A percentile compares a stretch with the other conserved stretches of the same genome.
phyloP scores from a whole-genome alignment of 2,113 vertebrate genomes.

The Epinephelus lanceolatus region DNA sequence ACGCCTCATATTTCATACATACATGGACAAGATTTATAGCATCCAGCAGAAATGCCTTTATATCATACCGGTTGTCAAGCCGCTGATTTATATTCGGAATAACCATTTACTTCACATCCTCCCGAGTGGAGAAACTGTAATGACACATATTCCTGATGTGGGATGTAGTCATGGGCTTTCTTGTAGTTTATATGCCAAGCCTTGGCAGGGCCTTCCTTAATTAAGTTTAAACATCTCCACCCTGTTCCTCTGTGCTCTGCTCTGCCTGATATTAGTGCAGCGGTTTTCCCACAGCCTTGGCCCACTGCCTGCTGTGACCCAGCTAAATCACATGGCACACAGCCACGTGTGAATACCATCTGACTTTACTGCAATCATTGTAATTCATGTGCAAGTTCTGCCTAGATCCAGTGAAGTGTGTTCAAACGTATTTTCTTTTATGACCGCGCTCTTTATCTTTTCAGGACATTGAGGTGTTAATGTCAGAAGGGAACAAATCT shows the following conservation, averaged over 20 bases:
- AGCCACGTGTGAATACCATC: constrained; percentile 34
- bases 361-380: constrained; percentile 15
- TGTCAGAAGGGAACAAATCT: constrained; percentile 96
- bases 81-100: constrained; percentile 33
- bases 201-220: constrained; percentile 71
- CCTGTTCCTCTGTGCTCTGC: constrained; percentile 66
- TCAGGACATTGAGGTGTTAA: constrained; percentile 87
- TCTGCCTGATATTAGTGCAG: constrained; percentile 56
- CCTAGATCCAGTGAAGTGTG: neutral
- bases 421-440: neutral
- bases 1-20: constrained; percentile 25
- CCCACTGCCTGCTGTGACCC: constrained; percentile 32
- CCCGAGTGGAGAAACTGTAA: constrained; percentile 28
- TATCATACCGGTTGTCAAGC: constrained; percentile 7
- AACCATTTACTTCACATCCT: constrained; percentile 27
- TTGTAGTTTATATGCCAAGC: constrained; percentile 56
- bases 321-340: constrained; percentile 37
- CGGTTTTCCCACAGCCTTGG: constrained; percentile 45
- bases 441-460: constrained; percentile 44
- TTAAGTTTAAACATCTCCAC: constrained; percentile 74
- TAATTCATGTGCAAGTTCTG: constrained; percentile 13
- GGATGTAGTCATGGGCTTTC: constrained; percentile 56
- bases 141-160: constrained; percentile 56
- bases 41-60: neutral
- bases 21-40: constrained; percentile 9